These are phyloP conservation scores for Salvator merianae DNA, from an alignment of 2,113 vertebrate species.

Conservation along the genomic window DNA sequence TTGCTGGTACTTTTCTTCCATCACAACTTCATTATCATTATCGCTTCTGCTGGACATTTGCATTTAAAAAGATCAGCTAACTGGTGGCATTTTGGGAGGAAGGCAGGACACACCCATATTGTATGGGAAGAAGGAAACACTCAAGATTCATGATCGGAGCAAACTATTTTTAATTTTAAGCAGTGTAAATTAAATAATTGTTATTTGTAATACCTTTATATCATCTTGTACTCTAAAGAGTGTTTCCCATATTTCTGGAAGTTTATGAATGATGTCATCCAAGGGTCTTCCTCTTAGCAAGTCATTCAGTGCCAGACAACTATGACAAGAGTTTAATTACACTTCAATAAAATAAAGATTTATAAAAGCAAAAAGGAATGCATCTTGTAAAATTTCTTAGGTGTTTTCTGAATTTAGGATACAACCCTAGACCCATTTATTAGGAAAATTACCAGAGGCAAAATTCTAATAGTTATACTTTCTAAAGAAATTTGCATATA, in stretches of 20 bases:
- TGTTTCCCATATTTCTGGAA: conserved; percentile 96
- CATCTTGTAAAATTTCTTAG: too few species aligned
- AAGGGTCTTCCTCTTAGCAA: conserved; percentile 90
- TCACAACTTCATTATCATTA: too few species aligned
- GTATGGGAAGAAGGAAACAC: neutral
- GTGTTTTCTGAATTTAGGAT: too few species aligned
- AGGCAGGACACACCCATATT: neutral
- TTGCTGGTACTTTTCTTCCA: too few species aligned
- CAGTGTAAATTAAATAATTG: neutral
- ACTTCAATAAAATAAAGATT: neutral
- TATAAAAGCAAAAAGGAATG: neutral
- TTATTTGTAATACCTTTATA: conserved; percentile 85
- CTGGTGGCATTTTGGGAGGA: too few species aligned
- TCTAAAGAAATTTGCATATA: too few species aligned
- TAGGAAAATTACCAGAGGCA: too few species aligned
- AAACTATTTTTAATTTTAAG: neutral
- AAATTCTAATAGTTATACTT: too few species aligned
- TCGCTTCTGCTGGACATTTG: too few species aligned
- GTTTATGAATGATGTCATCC: conserved; percentile 89
- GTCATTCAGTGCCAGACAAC: conserved; percentile 94
- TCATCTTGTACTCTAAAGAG: conserved; percentile 98
- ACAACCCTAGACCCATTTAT: too few species aligned
- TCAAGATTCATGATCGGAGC: neutral
- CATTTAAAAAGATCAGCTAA: too few species aligned
- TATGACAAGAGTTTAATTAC: conserved; percentile 69